Evolutionary conservation across 2,113 vertebrate species (phyloP).

Genomic region (Callipepla squamata): DNA sequence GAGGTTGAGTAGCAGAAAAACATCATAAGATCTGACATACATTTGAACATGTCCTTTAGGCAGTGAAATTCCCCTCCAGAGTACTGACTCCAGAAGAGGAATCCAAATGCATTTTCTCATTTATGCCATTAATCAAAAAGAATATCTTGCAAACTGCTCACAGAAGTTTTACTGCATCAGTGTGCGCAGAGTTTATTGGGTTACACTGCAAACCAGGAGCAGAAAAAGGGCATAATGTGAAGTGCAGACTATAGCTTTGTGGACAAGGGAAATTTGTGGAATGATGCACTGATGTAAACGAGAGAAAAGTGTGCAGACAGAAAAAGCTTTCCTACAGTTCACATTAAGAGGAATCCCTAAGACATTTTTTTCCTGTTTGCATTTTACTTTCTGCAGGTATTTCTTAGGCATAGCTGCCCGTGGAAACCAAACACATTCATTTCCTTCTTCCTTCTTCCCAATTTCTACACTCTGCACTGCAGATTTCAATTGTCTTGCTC

Average conservation of each 20-base stretch:
- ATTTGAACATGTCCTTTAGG: constrained; percentile 52
- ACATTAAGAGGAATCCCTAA: background rate
- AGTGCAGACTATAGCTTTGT: background rate
- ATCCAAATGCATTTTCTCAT: constrained; percentile 25
- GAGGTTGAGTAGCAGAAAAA: background rate
- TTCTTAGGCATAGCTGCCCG: background rate
- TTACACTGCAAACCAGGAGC: background rate
- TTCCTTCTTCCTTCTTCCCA: background rate
- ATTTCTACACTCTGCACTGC: background rate
- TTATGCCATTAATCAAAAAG: constrained; percentile 35
- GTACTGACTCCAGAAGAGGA: background rate
- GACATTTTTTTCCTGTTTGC: background rate
- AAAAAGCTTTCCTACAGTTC: background rate
- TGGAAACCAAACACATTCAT: background rate
- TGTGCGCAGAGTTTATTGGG: background rate
- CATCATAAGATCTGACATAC: constrained; percentile 4
- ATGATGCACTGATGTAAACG: constrained; percentile 6
- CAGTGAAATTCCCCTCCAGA: constrained; percentile 32
- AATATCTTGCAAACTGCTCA: constrained; percentile 1
- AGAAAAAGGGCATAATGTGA: constrained; percentile 13
- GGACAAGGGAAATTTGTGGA: background rate
- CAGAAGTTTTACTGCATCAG: constrained; percentile 23
- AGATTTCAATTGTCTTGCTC: background rate
- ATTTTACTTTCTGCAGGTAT: background rate
- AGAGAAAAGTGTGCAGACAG: background rate